A percentile compares a stretch with the other conserved stretches of the same genome.
Conservation (phyloP, 2,113 vertebrate genomes). For the Marmota monax region DNA sequence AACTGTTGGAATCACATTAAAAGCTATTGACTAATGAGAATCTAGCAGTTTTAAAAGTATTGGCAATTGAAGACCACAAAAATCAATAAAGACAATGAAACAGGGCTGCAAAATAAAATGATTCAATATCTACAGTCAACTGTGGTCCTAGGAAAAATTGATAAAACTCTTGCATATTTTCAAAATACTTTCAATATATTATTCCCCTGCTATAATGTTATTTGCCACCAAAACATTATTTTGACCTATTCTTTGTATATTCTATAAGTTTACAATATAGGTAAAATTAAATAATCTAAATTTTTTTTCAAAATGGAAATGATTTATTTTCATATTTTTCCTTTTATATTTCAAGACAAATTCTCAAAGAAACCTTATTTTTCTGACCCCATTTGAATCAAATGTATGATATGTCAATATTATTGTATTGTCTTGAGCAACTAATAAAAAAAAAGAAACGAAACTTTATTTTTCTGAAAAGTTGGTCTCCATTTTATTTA, state of each 20-base stretch:
- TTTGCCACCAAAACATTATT: neutral
- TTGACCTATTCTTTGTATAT: neutral
- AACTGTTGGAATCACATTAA: neutral
- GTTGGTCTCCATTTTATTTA: neutral
- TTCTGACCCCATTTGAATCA: neutral
- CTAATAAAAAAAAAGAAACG: no score
- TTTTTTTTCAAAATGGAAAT: constrained; percentile 31
- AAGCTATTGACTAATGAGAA: neutral
- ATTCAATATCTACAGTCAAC: neutral
- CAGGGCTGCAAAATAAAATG: neutral
- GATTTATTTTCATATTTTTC: neutral
- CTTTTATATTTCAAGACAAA: neutral
- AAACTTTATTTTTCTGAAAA: constrained; percentile 10
- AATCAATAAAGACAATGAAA: neutral
- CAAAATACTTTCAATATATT: neutral
- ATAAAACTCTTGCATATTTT: neutral
- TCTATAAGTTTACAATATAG: neutral
- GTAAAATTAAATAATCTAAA: neutral
- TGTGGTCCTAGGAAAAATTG: neutral
- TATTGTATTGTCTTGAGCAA: no score
- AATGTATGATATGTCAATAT: no score
- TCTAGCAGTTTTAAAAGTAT: neutral
- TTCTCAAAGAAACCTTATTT: neutral
- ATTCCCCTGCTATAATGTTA: neutral
- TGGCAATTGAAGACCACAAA: neutral